phyloP scores from a whole-genome alignment of 2,888 invertebrate species.

The Teleogryllus oceanicus region DNA sequence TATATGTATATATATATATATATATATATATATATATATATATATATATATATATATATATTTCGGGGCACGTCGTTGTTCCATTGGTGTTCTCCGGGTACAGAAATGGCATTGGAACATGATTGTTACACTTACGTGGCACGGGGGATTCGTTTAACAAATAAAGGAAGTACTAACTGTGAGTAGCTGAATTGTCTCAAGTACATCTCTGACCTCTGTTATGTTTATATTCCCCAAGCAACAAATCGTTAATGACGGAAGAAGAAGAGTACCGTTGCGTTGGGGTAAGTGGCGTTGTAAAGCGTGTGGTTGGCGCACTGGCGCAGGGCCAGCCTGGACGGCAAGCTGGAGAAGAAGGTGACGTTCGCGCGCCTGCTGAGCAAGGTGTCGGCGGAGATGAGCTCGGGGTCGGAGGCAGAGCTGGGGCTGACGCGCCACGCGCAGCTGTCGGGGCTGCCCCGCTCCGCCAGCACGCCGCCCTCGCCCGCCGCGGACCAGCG shows the following conservation, averaged over 20 bases:
- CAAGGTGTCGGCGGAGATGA: conserved; percentile 75
- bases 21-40: too few species aligned
- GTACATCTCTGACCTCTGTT: too few species aligned
- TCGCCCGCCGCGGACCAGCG: conserved; percentile 63
- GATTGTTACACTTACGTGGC: too few species aligned
- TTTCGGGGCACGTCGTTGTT: too few species aligned
- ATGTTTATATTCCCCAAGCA: too few species aligned
- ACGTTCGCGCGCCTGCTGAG: conserved; percentile 71
- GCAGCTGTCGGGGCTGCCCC: conserved; percentile 37
- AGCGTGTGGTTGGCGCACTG: not conserved
- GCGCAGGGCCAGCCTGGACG: conserved; percentile 26
- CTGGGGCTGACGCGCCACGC: conserved; percentile 45
- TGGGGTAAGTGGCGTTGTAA: not conserved
- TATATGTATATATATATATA: too few species aligned
- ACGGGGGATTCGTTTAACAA: too few species aligned
- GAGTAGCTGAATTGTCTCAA: too few species aligned
- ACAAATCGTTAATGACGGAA: not conserved
- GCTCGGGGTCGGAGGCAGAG: conserved; percentile 68
- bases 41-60: too few species aligned
- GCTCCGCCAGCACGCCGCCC: conserved; percentile 51
- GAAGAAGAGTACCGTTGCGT: conserved; percentile 53
- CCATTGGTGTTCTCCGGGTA: too few species aligned
- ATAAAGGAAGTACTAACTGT: too few species aligned
- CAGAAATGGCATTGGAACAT: too few species aligned
- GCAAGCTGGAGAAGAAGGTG: conserved; percentile 71